Percentiles rank a stretch among this genome's conserved stretches.
These are phyloP conservation scores for Polymixis lichenea DNA, from an alignment of 2,888 invertebrate species.

Conservation along the genomic window DNA sequence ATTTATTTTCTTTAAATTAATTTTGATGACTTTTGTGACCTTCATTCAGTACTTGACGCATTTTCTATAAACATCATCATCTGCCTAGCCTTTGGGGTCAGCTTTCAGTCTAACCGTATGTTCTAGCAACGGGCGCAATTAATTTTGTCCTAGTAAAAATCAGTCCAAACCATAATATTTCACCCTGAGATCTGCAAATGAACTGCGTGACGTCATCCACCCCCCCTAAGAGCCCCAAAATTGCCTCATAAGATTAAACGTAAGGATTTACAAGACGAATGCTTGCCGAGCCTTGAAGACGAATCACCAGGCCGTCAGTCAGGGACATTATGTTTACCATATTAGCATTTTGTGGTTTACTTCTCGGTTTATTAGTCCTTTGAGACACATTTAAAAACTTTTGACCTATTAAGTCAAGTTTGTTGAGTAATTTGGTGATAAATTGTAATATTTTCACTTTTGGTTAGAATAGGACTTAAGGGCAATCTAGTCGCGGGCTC, in stretches of 20 bases:
- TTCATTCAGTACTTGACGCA: neutral
- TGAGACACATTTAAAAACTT: constrained; percentile 19
- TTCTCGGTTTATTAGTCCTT: constrained; percentile 17
- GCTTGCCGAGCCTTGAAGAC: constrained; percentile 62
- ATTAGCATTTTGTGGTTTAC: constrained; percentile 40
- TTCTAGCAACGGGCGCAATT: neutral
- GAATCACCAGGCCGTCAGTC: constrained; percentile 39
- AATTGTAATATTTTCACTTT: constrained; percentile 17
- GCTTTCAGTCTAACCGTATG: too few relatives aligned
- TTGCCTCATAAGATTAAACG: constrained; percentile 75
- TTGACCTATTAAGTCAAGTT: neutral
- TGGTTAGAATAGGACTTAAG: neutral
- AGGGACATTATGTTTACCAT: constrained; percentile 40
- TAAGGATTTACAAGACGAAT: constrained; percentile 72
- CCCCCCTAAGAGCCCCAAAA: constrained; percentile 61
- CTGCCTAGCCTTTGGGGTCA: too few relatives aligned
- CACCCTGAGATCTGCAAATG: constrained; percentile 39
- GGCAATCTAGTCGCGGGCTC: too few relatives aligned
- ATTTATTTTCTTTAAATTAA: too few relatives aligned
- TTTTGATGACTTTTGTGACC: too few relatives aligned
- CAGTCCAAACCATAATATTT: constrained; percentile 21
- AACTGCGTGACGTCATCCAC: constrained; percentile 55
- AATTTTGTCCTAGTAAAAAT: constrained; percentile 16
- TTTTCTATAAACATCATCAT: neutral
- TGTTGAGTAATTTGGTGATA: neutral